Conservation (phyloP, 1,140 invertebrate genomes). For the Pteromalus puparum region DNA sequence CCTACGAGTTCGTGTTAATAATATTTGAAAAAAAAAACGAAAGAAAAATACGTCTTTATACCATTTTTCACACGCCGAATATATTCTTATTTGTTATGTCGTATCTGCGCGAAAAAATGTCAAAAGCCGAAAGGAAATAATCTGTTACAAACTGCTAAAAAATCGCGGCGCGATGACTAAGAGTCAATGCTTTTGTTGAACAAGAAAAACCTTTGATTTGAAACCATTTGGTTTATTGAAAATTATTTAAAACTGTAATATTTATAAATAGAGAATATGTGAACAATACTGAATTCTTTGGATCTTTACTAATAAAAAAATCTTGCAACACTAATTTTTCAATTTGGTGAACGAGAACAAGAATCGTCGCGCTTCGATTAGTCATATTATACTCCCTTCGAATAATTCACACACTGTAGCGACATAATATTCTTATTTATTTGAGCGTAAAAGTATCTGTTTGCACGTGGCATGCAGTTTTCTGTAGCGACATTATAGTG, state of each 20-base stretch:
- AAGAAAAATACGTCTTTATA: conserved; percentile 46
- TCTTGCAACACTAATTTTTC: background rate
- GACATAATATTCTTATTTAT: conserved; percentile 50
- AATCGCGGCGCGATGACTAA: conserved; percentile 21
- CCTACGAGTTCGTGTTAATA: conserved; percentile 9
- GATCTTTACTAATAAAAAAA: background rate
- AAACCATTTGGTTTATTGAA: background rate
- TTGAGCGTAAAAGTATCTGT: conserved; percentile 55
- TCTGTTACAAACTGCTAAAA: background rate
- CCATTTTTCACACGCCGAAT: conserved; percentile 44
- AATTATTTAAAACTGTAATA: background rate
- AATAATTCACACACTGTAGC: conserved; percentile 40
- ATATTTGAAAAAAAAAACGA: conserved; percentile 38
- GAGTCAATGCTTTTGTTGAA: background rate
- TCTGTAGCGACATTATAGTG: conserved; percentile 62
- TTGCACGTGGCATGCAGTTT: conserved; percentile 59
- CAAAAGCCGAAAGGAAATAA: background rate
- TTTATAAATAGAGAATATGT: background rate
- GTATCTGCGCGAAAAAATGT: conserved; percentile 12
- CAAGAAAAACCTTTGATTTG: background rate
- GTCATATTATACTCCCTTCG: conserved; percentile 35
- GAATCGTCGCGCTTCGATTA: conserved; percentile 41
- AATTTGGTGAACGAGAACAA: background rate
- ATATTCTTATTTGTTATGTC: conserved; percentile 46
- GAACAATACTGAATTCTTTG: background rate